phyloP scores from a whole-genome alignment of 2,888 invertebrate genomes.

The Allacma fusca region DNA sequence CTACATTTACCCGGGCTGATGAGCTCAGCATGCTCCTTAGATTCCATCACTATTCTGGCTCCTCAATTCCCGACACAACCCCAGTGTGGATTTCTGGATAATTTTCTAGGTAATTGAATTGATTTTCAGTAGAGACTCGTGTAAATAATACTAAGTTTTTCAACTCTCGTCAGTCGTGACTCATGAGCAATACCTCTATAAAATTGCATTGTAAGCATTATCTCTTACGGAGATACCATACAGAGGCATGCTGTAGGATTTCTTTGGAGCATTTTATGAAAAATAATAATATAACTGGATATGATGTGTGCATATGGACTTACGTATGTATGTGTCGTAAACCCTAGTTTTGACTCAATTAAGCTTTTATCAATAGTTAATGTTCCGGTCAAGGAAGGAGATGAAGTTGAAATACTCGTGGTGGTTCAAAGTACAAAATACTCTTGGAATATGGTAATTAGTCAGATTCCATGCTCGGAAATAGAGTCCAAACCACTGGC shows the following conservation, averaged over 20 bases:
- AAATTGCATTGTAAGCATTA: background rate
- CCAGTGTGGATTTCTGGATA: slow-evolving; percentile 22
- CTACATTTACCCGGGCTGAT: background rate
- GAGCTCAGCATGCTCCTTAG: slow-evolving; percentile 20
- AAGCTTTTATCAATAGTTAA: slow-evolving; percentile 1
- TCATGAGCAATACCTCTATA: background rate
- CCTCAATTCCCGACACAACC: slow-evolving; percentile 22
- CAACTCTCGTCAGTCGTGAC: no score
- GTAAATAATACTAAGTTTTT: no score
- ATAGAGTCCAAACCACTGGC: slow-evolving; percentile 9
- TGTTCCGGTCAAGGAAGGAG: slow-evolving; percentile 26
- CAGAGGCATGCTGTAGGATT: no score
- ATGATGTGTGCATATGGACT: background rate
- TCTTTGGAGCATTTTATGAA: background rate
- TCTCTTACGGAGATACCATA: no score
- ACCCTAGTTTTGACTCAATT: background rate
- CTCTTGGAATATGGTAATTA: slow-evolving; percentile 26
- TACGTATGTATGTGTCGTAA: background rate
- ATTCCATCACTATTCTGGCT: slow-evolving; percentile 26
- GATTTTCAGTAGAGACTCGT: no score
- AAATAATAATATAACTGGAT: no score
- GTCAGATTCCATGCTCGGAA: slow-evolving; percentile 15
- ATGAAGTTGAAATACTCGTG: slow-evolving; percentile 23
- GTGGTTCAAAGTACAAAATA: slow-evolving; percentile 28
- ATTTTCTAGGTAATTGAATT: slow-evolving; percentile 37